Evolutionary conservation across 2,113 vertebrate genomes (phyloP), one percentile per base, ranked within the genome.

Genomic region (Motacilla tschutschensis): DNA sequence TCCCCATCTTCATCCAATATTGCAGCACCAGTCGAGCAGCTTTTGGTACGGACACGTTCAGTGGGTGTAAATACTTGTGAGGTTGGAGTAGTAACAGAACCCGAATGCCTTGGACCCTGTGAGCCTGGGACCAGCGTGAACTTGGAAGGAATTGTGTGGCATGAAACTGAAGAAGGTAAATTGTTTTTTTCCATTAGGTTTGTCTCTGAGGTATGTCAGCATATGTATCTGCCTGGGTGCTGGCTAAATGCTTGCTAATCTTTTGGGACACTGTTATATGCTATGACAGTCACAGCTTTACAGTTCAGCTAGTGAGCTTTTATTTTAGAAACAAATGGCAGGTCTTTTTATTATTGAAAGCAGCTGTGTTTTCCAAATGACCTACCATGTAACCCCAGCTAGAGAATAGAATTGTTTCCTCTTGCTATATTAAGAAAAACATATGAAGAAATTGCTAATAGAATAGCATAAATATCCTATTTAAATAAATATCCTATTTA

Each of bases 91-190:
- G 98, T 98, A 95, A 98, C 98, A 84, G 98, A 98, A 91, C 96
- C 98, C 0, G 97, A 98, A 96, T 98, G 97, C 94, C 95, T 98
- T 91, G 98, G 98, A 83, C 98, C 98, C 79, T 99, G 98, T 96
- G 98, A 99, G 93, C 99, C 99, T 22, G 99, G 99, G 71, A 99
- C 98, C 94, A 99, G 98, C 87, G 98, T 99, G 92, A 99, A 99
- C 97, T 96, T 99, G 97, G 98, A 99, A 97, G 99, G 99, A 83
- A 99, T 99, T 93, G 98, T 99, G 82, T 99, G 99, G 99, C 99
- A 99, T 87, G 99, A 99, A 97, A 99, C 98, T 4, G 98, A 99
- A 91, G 99, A 99, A 98, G 99, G 99, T 99, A 96, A 98, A 96
- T 83, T 89, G 26, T 84, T 85, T 90, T 89, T 89, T 85, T 91